Evolutionary conservation across 2,888 invertebrate genomes (phyloP), one percentile per base, ranked within the genome.

Genomic region (Nomada hirtipes): DNA sequence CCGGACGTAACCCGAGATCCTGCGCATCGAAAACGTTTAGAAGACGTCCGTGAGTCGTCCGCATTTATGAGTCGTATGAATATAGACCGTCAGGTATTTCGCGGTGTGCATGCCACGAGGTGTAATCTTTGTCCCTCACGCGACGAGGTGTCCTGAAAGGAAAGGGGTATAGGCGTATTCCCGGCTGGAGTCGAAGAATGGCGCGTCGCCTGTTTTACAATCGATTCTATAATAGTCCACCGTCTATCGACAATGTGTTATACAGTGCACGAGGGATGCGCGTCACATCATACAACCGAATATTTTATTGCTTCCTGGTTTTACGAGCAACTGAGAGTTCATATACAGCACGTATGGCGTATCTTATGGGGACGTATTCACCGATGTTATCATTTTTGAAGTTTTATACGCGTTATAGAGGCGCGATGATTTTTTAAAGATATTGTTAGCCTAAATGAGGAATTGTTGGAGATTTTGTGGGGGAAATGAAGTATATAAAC

Each of bases 101-200:
- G 72, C 73, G 83, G 80, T 74, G 75, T 72, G 79, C 82, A 76
- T 79, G 73, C 77, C 76, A 83, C 73, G 76, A 65, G 71, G 77
- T 78, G 78, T 87, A 87, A 87, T 87, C 87, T 87, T 87, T 83
- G 85, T 87, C 59, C 75, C 76, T 78, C 86, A 87, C 86, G 86
- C 87, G 60, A 85, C 60, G 65, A 59, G 71, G 63, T 65, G 73
- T 72, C 78, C 68, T 63, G 47, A 70, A 70, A 59, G 67, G 73
- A 67, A 44, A 70, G 65, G 57, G 52, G 53, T 64, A 44, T 55
- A 60, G 26, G 65, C 60, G 47, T 29, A 67, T 26, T 23, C 80
- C 42, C 29, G 67, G 59, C 76, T 67, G 67, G 67, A 71, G 53
- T 71, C 75, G 23, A 67, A 53, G 63, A 36, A 52, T 36, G 53